phyloP scores from a whole-genome alignment of 1,140 invertebrate species.

The Apolygus lucorum region DNA sequence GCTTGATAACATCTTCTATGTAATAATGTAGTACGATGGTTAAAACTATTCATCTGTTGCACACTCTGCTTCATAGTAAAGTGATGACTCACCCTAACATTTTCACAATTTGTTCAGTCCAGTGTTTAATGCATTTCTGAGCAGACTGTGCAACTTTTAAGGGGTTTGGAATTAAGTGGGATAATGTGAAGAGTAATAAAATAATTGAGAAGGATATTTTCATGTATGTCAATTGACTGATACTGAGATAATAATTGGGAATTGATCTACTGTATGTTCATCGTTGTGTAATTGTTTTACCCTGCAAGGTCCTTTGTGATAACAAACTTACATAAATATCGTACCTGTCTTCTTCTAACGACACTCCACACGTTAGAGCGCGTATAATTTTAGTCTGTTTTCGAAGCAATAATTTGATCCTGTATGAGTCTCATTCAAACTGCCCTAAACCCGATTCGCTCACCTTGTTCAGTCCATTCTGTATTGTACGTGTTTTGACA shows the following conservation, averaged over 20 bases:
- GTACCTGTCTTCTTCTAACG: slow-evolving; percentile 9
- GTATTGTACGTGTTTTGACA: slow-evolving; percentile 6
- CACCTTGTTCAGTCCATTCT: background rate
- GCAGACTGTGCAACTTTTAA: slow-evolving; percentile 20
- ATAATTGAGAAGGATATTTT: slow-evolving; percentile 9
- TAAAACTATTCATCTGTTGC: slow-evolving; percentile 18
- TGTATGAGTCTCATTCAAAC: background rate
- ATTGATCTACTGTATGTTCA: slow-evolving; percentile 28
- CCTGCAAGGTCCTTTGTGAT: slow-evolving; percentile 27
- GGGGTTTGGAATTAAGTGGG: slow-evolving; percentile 8
- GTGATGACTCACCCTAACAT: background rate
- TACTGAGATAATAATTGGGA: slow-evolving; percentile 29
- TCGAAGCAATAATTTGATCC: slow-evolving; percentile 7
- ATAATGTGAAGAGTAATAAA: background rate
- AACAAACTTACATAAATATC: background rate
- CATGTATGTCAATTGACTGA: slow-evolving; percentile 28
- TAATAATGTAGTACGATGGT: slow-evolving; percentile 5
- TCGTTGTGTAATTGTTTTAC: slow-evolving; percentile 29
- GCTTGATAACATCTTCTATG: slow-evolving; percentile 19
- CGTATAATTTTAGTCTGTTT: background rate
- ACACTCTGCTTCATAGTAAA: slow-evolving; percentile 20
- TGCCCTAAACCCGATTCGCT: background rate
- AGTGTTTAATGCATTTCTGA: slow-evolving; percentile 1
- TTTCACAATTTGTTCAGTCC: background rate
- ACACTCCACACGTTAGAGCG: background rate